These are phyloP conservation scores for Benitochromis conjunctus DNA, from an alignment of 2,113 vertebrate genomes.

Conservation along the genomic window DNA sequence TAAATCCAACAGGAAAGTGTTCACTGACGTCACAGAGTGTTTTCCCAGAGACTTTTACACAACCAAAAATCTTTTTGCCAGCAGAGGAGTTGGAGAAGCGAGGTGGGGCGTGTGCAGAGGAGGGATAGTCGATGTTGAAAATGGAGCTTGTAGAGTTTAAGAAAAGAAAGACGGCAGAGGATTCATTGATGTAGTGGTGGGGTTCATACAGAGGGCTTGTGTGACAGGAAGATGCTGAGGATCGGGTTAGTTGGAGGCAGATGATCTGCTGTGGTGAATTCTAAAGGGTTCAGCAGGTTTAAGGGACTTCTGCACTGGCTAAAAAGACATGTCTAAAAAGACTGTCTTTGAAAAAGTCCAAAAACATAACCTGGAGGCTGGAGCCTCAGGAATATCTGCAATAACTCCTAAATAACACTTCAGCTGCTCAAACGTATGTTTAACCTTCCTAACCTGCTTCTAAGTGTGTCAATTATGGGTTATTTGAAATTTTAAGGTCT, in stretches of 20 bases:
- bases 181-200: rapidly evolving
- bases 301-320: neutral
- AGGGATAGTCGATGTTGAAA: neutral
- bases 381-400: neutral
- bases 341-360: neutral
- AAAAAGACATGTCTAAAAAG: too few species aligned
- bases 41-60: neutral
- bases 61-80: neutral
- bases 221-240: neutral
- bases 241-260: neutral
- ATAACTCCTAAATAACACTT: neutral
- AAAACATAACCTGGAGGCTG: neutral
- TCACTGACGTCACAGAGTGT: neutral
- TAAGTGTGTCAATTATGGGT: neutral
- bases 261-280: neutral
- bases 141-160: neutral
- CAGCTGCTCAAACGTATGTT: neutral
- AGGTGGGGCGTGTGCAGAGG: neutral
- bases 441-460: neutral
- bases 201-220: neutral
- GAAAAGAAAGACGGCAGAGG: neutral
- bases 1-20: neutral
- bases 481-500: neutral
- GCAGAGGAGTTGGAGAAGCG: neutral
- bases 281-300: neutral